Base-by-base conservation (phyloP, 2,888 invertebrate genomes). In the Pollenia griseotomentosa region DNA sequence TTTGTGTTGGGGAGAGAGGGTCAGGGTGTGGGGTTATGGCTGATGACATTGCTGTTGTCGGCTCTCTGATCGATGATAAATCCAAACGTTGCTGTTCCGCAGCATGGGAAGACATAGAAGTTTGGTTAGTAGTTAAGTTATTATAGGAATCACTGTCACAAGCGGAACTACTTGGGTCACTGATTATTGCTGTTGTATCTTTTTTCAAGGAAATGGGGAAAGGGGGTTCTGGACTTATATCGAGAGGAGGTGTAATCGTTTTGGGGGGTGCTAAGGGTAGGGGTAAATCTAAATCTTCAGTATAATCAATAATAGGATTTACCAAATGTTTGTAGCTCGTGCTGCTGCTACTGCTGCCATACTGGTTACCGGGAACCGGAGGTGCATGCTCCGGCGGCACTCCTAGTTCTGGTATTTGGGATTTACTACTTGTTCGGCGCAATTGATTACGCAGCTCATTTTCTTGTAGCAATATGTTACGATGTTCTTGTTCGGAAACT, bases 381-480 rank as follows among this genome's bases (percentile, higher is more conserved):
- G 92, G 92, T 4, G 92, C 92, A 40, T 87, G 89, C 23, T 90
- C 92, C 55, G 88, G 79, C 1, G 92, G 92, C 0, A 90, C 90
- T 2, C 89, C 90, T n/a, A 89, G 66, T 82, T 90, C 90, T 14
- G 90, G 88, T 65, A 88, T 88, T 73, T 88, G 88, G 0, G 89
- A 83, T 59, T 83, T 88, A 66, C 80, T 81, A 23, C 78, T 71
- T 16, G 84, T 65, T 46, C 88, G 78, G 40, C 92, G 90, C 51
- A 93, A 79, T 70, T 92, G 91, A 86, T 93, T 94, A 7, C 94
- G 90, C 82, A 94, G 85, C 85, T 93, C 93, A 73, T 94, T 94
- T 85, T 94, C 94, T 14, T 92, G 90, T 40, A 94, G 86, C 48
- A 94, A 87, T 68, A 93, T 92, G 51, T 90, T 92, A 33, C 94